Base-by-base conservation (phyloP, 2,797 vertebrate genomes). In the Forpus xanthops region DNA sequence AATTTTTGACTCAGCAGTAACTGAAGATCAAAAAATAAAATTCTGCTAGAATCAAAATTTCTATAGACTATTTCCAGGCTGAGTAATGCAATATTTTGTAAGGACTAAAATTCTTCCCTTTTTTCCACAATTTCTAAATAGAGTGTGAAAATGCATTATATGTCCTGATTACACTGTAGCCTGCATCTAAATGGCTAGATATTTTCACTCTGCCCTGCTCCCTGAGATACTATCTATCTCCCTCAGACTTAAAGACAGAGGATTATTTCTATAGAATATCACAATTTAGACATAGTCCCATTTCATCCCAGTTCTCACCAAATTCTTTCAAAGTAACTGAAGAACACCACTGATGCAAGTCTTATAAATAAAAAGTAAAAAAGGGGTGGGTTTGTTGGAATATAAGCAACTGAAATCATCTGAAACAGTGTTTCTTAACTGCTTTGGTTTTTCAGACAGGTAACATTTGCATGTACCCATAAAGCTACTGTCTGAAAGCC, bases 321-420 rank as follows among this genome's bases (percentile, higher is more conserved):
- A 85, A 41, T 87, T 93, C 67, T 93, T 86, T 79, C 53, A 55
- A 84, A 88, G 25, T 5, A 95, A 77, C 27, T 79, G 93, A 56
- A 78, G 35, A 44, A 65, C 12, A 50, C 35, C 10, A n/a, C 10
- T 58, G 52, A 56, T 33, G 4, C 55, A 68, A 89, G 3, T 53
- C 17, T 84, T 80, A 61, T 53, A 65, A 75, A 84, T 20, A 76
- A 58, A 27, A 8, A 5, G 8, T 28, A 56, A 65, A 60, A 82
- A 93, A 15, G 19, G 4, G 1, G 2, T 35, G 12, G 12, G 4
- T 23, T 50, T 75, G 7, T 30, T 83, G 21, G 39, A 78, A 73
- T 58, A 65, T 7, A 14, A 72, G 11, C 17, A 75, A 37, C 27
- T 78, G 17, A 72, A 79, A 83, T 58, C 1, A 15, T n/a, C 31